Evolutionary conservation across 37 sponge, comb jelly and placozoan species (phyloP), one percentile per base, ranked within the genome.

Genomic region (Haliclona indistincta): DNA sequence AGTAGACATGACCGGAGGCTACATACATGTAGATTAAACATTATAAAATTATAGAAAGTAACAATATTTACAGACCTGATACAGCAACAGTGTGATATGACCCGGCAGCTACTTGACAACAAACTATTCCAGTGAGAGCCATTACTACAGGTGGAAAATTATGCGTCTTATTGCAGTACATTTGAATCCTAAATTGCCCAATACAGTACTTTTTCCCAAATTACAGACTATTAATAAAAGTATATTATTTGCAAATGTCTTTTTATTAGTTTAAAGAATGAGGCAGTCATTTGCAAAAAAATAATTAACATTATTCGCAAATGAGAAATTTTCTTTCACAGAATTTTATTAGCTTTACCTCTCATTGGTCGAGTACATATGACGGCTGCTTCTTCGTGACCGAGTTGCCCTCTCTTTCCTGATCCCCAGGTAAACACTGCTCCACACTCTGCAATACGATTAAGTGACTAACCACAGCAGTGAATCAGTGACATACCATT

Each of bases 391-490:
- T 56, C 41, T 35, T 64, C 82, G 17, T 49, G 53, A 58, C 88
- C 88, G 35, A 88, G 71, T 67, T 81, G 84, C 1, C 88, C 88
- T 47, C 71, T 88, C 67, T 56, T 76, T 0, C 73, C 78, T 52
- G 51, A 45, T 52, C 88, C 88, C 88, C 88, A 88, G 8, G 66
- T 47, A n/a, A 25, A 88, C 32, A 78, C 51, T 58, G 30, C 37
- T 20, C 84, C 84, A 70, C 41, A 15, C 19, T 39, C 90, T 89
- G n/a, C 40, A 66, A 35, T 63, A 40, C 0, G 7, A 22, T 17
- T 13, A 23, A 11, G 23, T 37, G 38, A 71, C 38, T 34, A 37
- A 22, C 4, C 54, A 42, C 22, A 29, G 22, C 15, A n/a, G 19
- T 38, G 22, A 49, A 78, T 38, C 4, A 49, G 30, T 28, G 15